These are phyloP conservation scores for Loris lydekkerianus DNA, from an alignment of 2,797 vertebrate genomes.

Conservation along the genomic window DNA sequence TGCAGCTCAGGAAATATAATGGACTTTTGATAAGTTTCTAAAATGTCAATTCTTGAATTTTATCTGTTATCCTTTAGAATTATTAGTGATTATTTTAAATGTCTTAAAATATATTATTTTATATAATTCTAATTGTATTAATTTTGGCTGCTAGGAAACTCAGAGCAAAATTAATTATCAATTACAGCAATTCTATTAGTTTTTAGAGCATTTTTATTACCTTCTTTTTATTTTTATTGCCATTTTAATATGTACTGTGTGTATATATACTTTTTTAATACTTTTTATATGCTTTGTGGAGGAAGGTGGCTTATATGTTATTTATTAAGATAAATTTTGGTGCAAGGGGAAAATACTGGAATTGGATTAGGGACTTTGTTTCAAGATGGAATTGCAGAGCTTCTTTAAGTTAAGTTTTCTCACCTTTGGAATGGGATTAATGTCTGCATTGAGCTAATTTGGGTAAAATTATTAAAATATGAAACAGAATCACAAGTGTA, in stretches of 20 bases:
- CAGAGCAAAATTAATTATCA: constrained; percentile 42
- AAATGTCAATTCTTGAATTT: not conserved
- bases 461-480: constrained; percentile 13
- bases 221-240: constrained; percentile 15
- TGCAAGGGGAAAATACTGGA: not conserved
- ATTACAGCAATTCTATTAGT: constrained; percentile 11
- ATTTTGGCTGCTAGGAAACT: constrained; percentile 2
- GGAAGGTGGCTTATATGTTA: not conserved
- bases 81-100: constrained; percentile 14
- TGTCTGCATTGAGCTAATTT: not conserved
- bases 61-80: not conserved
- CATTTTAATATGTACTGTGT: not conserved
- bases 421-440: not conserved
- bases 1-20: not conserved
- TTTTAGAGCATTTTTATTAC: constrained; percentile 37
- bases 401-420: constrained; percentile 51
- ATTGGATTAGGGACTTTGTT: not conserved
- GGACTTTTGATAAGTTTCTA: not conserved
- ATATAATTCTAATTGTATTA: constrained; percentile 21
- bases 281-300: not conserved
- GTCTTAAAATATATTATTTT: not conserved
- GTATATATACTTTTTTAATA: not conserved
- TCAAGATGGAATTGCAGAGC: not conserved
- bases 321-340: not conserved
- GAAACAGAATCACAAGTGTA: not conserved